Evolutionary conservation across 1,140 invertebrate genomes (phyloP).

Genomic region (Lycorma delicatula): DNA sequence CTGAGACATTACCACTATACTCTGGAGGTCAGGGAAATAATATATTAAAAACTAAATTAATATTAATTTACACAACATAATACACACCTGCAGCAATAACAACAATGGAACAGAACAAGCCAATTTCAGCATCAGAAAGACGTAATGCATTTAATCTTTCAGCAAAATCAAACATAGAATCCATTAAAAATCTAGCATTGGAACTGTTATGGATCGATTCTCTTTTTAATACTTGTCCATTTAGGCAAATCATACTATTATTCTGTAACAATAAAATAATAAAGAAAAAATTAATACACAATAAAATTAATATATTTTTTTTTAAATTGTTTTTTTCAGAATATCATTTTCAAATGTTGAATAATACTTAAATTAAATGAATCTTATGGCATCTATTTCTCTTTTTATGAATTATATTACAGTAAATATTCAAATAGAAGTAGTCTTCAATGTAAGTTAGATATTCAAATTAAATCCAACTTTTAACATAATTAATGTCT

Average conservation of each 20-base stretch:
- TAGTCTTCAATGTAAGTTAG: too few relatives aligned
- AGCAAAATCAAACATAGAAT: slow-evolving; percentile 96
- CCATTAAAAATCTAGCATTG: slow-evolving; percentile 88
- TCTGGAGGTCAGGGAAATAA: too few relatives aligned
- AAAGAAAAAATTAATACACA: neutral
- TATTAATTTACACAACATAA: neutral
- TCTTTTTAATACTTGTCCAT: slow-evolving; percentile 81
- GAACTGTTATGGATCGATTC: slow-evolving; percentile 83
- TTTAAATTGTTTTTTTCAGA: too few relatives aligned
- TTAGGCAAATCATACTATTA: slow-evolving; percentile 86
- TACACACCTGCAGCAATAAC: slow-evolving; percentile 76
- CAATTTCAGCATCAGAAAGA: slow-evolving; percentile 86
- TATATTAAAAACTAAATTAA: neutral
- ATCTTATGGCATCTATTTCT: too few relatives aligned
- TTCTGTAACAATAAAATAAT: slow-evolving; percentile 40
- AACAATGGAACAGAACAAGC: slow-evolving; percentile 89
- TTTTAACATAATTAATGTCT: too few relatives aligned
- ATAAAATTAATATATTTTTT: neutral
- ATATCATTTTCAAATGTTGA: too few relatives aligned
- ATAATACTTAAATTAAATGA: too few relatives aligned
- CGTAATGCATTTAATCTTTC: slow-evolving; percentile 84
- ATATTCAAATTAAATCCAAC: too few relatives aligned
- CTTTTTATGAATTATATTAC: too few relatives aligned
- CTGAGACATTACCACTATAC: too few relatives aligned
- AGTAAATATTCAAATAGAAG: too few relatives aligned